Conservation (phyloP, 2,113 vertebrate genomes). For the Arizona elegans region DNA sequence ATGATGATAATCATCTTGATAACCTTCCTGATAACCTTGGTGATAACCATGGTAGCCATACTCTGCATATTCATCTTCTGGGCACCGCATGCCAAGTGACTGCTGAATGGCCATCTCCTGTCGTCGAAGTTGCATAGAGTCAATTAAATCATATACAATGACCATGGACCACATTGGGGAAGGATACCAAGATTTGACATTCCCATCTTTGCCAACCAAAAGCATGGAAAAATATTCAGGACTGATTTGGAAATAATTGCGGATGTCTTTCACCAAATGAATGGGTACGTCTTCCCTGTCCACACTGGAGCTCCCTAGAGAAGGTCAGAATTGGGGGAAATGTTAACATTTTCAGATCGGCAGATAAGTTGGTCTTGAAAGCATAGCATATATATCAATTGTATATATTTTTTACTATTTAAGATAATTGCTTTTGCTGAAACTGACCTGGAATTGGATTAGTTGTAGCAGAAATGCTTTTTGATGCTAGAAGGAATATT, state of each 20-base stretch:
- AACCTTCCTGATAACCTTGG: constrained; percentile 92
- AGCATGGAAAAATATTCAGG: constrained; percentile 98
- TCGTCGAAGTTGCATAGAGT: constrained; percentile 97
- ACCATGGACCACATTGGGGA: constrained; percentile 99
- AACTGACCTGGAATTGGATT: neutral
- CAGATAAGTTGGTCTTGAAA: neutral
- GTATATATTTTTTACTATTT: neutral
- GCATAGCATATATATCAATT: neutral
- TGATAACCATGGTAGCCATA: constrained; percentile 92
- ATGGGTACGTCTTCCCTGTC: constrained; percentile 89
- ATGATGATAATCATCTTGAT: constrained; percentile 86
- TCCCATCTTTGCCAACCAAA: constrained; percentile 96
- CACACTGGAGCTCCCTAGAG: constrained; percentile 86
- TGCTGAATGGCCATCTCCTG: constrained; percentile 99
- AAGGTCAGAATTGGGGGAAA: constrained; percentile 38
- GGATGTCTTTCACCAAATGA: constrained; percentile 90
- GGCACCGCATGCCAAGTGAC: constrained; percentile 94
- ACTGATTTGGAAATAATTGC: constrained; percentile 98
- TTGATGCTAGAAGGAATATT: neutral
- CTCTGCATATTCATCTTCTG: constrained; percentile 92
- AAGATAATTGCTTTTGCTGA: neutral
- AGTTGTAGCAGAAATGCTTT: neutral
- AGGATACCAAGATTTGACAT: constrained; percentile 98
- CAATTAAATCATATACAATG: constrained; percentile 94
- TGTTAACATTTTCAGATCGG: neutral